Evolutionary conservation across 1,140 invertebrate species (phyloP).

Genomic region (Ephestia elutella): DNA sequence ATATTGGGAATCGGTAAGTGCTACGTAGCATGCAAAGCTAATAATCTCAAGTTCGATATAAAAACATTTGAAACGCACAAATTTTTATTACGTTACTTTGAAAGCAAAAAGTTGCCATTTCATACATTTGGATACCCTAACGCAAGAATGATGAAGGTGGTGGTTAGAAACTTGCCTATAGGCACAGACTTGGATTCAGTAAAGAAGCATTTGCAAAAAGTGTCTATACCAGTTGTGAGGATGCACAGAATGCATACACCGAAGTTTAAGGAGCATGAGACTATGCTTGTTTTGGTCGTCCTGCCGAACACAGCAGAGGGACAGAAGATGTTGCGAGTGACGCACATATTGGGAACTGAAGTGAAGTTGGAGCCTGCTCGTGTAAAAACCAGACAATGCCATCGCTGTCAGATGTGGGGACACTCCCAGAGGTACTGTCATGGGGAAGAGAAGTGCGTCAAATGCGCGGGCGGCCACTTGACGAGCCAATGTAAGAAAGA

Average conservation of each 20-base stretch:
- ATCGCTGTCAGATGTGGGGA: constrained; percentile 53
- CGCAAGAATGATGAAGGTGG: constrained; percentile 43
- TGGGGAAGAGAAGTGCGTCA: constrained; percentile 43
- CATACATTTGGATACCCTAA: constrained; percentile 43
- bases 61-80: constrained; percentile 33
- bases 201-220: constrained; percentile 28
- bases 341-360: constrained; percentile 30
- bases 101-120: constrained; percentile 41
- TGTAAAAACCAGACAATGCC: constrained; percentile 35
- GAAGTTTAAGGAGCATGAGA: constrained; percentile 14
- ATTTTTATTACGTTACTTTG: constrained; percentile 32
- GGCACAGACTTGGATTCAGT: constrained; percentile 30
- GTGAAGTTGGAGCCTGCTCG: constrained; percentile 36
- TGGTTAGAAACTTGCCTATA: constrained; percentile 38
- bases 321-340: constrained; percentile 31
- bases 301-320: constrained; percentile 34
- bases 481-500: constrained; percentile 37
- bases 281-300: constrained; percentile 34
- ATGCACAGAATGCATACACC: constrained; percentile 40
- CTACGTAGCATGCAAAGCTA: background rate
- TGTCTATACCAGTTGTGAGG: constrained; percentile 37
- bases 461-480: constrained; percentile 41
- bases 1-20: background rate
- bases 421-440: constrained; percentile 47
- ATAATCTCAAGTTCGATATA: background rate